Conservation (phyloP, 2,888 invertebrate species). For the Caenorhabditis auriculariae region DNA sequence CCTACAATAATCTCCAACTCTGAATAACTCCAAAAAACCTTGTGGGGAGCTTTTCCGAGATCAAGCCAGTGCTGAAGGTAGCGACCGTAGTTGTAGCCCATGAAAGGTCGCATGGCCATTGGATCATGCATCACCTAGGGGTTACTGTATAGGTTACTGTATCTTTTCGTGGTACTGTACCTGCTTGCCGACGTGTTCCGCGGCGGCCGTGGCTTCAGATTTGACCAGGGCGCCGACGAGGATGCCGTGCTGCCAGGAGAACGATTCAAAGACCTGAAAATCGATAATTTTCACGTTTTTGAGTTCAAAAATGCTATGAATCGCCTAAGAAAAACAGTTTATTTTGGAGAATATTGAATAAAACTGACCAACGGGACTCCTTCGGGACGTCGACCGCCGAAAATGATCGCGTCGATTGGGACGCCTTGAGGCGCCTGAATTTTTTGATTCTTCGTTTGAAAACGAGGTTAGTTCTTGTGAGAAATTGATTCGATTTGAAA, state of each 20-base stretch:
- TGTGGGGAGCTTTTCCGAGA: conserved; percentile 68
- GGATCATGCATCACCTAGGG: conserved; percentile 93
- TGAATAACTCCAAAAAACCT: conserved; percentile 5
- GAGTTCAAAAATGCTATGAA: too few species aligned
- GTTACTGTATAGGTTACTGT: conserved; percentile 62
- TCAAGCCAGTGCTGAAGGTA: conserved; percentile 92
- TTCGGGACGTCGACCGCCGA: conserved; percentile 88
- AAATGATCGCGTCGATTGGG: conserved; percentile 76
- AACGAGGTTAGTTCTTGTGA: neutral
- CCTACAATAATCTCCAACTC: too few species aligned
- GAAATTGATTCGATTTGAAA: neutral
- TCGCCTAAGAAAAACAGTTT: too few species aligned
- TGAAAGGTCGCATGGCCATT: conserved; percentile 99
- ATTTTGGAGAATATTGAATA: too few species aligned
- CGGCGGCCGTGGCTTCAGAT: conserved; percentile 96
- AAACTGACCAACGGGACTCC: conserved; percentile 93
- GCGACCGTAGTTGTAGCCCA: conserved; percentile 97
- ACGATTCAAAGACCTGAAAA: conserved; percentile 89
- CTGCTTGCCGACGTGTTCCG: conserved; percentile 82
- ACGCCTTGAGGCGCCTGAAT: conserved; percentile 65
- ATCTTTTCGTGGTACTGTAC: conserved; percentile 77
- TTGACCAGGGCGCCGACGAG: conserved; percentile 91
- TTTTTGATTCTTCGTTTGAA: too few species aligned
- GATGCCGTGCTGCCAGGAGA: conserved; percentile 92
- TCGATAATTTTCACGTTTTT: too few species aligned